Base-by-base conservation (phyloP, 2,797 vertebrate genomes). In the Champsocephalus gunnari region DNA sequence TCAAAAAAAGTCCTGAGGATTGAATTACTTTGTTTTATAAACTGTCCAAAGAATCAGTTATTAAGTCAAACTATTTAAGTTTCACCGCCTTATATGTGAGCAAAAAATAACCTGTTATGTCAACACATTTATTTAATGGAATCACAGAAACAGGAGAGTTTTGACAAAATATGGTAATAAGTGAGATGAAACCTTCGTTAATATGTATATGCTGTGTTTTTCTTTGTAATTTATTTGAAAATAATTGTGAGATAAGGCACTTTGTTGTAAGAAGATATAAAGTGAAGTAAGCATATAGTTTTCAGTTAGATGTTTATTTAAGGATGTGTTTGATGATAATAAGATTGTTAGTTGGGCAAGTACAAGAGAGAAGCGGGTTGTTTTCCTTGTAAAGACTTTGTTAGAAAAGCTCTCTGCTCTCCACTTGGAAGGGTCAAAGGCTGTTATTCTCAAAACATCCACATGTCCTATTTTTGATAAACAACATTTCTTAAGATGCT, bases 201-300 rank as follows among this genome's bases (percentile, higher is more conserved):
- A 80, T 87, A 83, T 90, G 78, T 91, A 71, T 74, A 66, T 90
- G 79, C 84, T 79, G 56, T 74, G 62, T 74, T 73, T 83, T 87
- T 92, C 84, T 89, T 96, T 91, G 92, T 97, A 96, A 97, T 97
- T 98, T 98, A 97, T 98, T 98, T 95, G 90, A 90, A 94, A 94
- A 93, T 85, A 94, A 78, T 92, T 93, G 95, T 94, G 66, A 92
- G 92, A 95, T 91, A 24, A 82, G 95, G 96, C 96, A 97, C 97
- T 97, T 98, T 97, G 94, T 95, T 95, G 91, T 92, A 94, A 95
- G 92, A 94, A 82, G 12, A 59, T 75, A 48, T 65, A 57, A 75
- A 79, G 68, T 19, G 32, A 38, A 75, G 9, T 66, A 17, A 17
- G 48, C 5, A n/a, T 85, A 76, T 82, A n/a, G 16, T 84, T 88